Percentiles rank a stretch among this genome's conserved stretches.
Evolutionary conservation across 2,113 vertebrate species (phyloP).

Genomic region (Gobius niger): DNA sequence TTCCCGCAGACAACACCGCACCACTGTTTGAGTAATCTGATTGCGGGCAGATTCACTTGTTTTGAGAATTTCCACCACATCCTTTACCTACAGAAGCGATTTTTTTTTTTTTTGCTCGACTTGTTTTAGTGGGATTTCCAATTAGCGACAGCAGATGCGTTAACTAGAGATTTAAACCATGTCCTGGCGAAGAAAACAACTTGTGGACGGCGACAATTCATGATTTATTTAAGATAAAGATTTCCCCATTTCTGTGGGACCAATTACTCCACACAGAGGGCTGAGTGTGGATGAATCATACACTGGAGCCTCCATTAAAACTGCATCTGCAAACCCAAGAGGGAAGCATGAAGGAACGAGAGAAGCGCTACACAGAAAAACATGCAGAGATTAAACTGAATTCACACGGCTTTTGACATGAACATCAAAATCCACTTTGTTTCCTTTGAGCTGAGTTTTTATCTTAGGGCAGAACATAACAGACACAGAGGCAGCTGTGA

Average conservation of each 20-base stretch:
- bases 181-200: conserved; percentile 4
- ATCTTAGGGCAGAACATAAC: not conserved
- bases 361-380: not conserved
- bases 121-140: not conserved
- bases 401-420: conserved; percentile 4
- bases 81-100: no score
- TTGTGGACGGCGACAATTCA: conserved; percentile 2
- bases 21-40: not conserved
- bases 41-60: not conserved
- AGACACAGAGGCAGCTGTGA: not conserved
- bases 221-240: conserved; percentile 37
- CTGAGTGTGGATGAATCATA: conserved; percentile 16
- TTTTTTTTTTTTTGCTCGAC: not conserved
- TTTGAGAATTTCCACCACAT: no score
- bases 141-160: not conserved
- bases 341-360: not conserved
- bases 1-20: not conserved
- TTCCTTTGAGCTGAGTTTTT: not conserved
- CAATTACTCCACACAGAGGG: conserved; percentile 33
- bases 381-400: conserved; percentile 7
- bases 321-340: conserved; percentile 13
- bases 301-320: conserved; percentile 7
- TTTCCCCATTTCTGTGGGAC: conserved; percentile 39
- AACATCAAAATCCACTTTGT: conserved; percentile 16
- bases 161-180: not conserved